Base-by-base conservation (phyloP, 1,140 invertebrate species). In the Aphis gossypii region DNA sequence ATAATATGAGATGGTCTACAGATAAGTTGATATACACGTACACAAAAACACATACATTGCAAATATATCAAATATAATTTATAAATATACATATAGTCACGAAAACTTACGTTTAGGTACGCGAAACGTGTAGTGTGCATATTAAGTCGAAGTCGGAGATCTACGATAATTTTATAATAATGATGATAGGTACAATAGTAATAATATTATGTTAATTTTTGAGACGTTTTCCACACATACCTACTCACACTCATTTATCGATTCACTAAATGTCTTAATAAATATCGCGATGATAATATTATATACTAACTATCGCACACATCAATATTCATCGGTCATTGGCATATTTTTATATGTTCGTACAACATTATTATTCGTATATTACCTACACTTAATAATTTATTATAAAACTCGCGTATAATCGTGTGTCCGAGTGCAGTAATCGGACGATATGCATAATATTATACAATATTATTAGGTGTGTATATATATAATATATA, bases 361-460 rank as follows among this genome's bases (percentile, higher is more conserved):
- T n/a, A 44, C 21, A 38, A 6, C 44, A 84, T 84, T 41, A 38
- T 76, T 41, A 84, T 84, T 25, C 38, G 21, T 30, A 14, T 41
- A 23, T 18, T 84, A 25, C 83, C 38, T 84, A 48, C 44, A 20
- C 30, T 3, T 21, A 35, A 44, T 48, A 54, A 54, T 89, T 89
- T 89, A 54, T 88, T 35, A 23, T 54, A 54, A 38, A 54, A n/a
- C 18, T 88, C 30, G 87, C 25, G 84, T n/a, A 18, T 86, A 23
- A 25, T 30, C 48, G n/a, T 54, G 87, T 46, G 41, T 23, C 21
- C 83, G 48, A 51, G 48, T 41, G 60, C 46, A 51, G 44, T n/a
- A 48, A 46, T 88, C 87, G 88, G 88, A 11, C 88, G 88, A 89
- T 41, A 89, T 41, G 88, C 87, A 54, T 89, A 88, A 51, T 88